phyloP scores from a whole-genome alignment of 2,888 invertebrate genomes.

The Lottia gigantea region DNA sequence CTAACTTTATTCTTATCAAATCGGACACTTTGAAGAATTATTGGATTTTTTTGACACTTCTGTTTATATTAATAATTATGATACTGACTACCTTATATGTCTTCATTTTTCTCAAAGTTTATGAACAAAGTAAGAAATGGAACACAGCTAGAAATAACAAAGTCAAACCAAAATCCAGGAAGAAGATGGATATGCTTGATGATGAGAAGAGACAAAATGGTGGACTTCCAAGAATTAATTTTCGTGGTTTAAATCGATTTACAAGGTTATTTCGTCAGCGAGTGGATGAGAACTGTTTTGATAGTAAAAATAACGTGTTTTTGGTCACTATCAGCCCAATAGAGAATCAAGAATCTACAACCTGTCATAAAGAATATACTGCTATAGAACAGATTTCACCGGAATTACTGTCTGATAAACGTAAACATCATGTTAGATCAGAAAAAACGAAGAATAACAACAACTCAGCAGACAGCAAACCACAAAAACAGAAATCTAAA shows the following conservation, averaged over 20 bases:
- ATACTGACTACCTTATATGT: conserved; percentile 44
- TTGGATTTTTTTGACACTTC: conserved; percentile 42
- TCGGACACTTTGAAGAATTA: conserved; percentile 29
- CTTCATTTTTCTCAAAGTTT: conserved; percentile 43
- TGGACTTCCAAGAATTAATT: neutral
- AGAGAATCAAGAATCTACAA: neutral
- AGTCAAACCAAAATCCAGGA: conserved; percentile 11
- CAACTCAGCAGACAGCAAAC: neutral
- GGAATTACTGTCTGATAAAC: neutral
- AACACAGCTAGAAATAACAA: conserved; percentile 8
- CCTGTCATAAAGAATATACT: neutral
- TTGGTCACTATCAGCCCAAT: neutral
- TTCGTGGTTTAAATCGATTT: neutral
- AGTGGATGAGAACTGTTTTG: neutral
- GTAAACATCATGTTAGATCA: conserved; percentile 1
- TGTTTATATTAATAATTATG: conserved; percentile 44
- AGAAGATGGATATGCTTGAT: neutral
- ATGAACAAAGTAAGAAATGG: conserved; percentile 36
- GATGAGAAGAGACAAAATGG: neutral
- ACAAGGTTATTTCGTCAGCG: neutral
- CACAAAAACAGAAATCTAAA: neutral
- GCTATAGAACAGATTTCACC: conserved; percentile 2
- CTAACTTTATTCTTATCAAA: conserved; percentile 37
- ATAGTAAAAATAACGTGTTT: neutral
- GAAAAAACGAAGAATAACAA: neutral